Conservation (phyloP, 37 sponge, comb jelly and placozoan genomes). For the Aphrocallistes beatrix region DNA sequence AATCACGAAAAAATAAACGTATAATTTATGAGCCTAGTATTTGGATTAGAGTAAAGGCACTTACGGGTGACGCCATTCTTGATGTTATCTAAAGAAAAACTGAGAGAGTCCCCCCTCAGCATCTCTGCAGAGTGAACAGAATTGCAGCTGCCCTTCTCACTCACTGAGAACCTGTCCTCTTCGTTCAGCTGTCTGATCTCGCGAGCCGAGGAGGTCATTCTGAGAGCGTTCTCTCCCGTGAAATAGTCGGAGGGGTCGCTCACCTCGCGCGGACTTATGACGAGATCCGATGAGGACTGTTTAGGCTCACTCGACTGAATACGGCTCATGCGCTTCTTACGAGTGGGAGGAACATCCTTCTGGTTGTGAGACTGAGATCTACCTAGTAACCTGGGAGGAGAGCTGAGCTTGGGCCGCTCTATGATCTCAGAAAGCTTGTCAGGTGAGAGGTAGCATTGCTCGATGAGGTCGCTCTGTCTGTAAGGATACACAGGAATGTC, state of each 20-base stretch:
- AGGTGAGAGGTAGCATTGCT: neutral
- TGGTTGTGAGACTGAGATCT: neutral
- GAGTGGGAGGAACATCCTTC: neutral
- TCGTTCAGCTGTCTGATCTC: neutral
- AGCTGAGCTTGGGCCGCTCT: neutral
- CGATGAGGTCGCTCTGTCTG: conserved; percentile 7
- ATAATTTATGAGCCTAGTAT: neutral
- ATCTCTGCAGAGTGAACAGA: neutral
- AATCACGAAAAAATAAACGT: neutral
- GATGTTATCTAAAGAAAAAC: neutral
- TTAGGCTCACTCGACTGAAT: neutral
- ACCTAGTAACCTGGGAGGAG: neutral
- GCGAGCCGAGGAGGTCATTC: neutral
- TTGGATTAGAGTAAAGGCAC: neutral
- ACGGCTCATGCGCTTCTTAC: neutral
- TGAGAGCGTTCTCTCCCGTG: neutral
- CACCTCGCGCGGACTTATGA: neutral
- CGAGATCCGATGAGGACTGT: neutral
- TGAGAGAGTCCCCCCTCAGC: neutral
- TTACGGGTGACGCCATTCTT: neutral
- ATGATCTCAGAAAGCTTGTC: neutral
- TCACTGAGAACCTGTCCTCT: neutral
- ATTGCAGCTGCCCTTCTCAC: neutral
- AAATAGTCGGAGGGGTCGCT: neutral
- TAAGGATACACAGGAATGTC: neutral